These are phyloP conservation scores for Melanogrammus aeglefinus DNA, from an alignment of 2,797 vertebrate species.

Conservation along the genomic window DNA sequence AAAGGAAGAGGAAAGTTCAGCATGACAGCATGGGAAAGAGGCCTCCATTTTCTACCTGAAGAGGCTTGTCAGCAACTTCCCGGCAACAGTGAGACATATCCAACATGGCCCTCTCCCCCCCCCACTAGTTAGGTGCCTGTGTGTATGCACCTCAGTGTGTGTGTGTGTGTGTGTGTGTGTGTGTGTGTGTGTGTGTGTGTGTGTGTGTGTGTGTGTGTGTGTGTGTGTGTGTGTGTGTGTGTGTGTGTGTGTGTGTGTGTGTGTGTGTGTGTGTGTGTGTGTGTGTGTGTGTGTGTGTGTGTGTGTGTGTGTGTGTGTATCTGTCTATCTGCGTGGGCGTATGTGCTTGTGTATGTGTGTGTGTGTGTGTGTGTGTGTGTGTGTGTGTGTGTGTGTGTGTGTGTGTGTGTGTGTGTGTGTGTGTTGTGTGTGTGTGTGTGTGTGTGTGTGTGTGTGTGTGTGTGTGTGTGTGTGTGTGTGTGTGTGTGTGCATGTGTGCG, in stretches of 20 bases:
- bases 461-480: background rate
- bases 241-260: background rate
- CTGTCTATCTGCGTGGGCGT: too few species aligned
- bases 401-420: background rate
- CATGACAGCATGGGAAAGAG: too few species aligned
- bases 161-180: constrained; percentile 6
- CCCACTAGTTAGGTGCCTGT: constrained; percentile 24
- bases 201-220: background rate
- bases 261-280: too few species aligned
- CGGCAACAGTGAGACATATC: constrained; percentile 47
- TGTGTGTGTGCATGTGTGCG: background rate
- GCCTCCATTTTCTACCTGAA: background rate
- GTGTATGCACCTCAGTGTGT: background rate
- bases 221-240: background rate
- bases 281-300: constrained; percentile 1
- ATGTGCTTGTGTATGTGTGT: constrained; percentile 1
- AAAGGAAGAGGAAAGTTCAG: too few species aligned
- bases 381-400: constrained; percentile 6
- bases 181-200: constrained; percentile 6
- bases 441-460: background rate
- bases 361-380: constrained; percentile 10
- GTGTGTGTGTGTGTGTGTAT: constrained; percentile 14
- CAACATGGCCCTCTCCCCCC: constrained; percentile 46
- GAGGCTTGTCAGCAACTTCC: constrained; percentile 56
- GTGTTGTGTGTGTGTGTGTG: background rate